Evolutionary conservation across 2,113 vertebrate genomes (phyloP).

Genomic region (Scortum barcoo): DNA sequence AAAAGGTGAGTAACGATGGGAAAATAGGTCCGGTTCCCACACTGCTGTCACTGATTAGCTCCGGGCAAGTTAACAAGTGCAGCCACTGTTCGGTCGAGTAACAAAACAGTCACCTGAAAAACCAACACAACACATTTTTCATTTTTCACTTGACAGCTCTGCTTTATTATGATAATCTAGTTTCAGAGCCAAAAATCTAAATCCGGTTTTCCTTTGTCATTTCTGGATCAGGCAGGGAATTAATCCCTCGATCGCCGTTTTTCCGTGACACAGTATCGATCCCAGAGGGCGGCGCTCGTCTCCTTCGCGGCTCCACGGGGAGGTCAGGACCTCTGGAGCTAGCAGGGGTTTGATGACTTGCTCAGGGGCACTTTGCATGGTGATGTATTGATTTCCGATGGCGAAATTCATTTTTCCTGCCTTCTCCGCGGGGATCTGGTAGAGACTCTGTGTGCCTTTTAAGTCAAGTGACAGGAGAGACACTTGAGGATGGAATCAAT

Average conservation of each 20-base stretch:
- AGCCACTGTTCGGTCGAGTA: constrained; percentile 1
- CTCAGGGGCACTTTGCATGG: constrained; percentile 16
- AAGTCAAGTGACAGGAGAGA: not conserved
- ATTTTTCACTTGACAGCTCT: not conserved
- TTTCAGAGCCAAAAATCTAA: not conserved
- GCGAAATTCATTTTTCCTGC: constrained; percentile 2
- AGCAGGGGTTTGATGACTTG: constrained; percentile 11
- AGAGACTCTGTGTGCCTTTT: not conserved
- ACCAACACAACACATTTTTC: not conserved
- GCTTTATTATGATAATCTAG: not conserved
- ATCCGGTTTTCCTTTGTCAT: not conserved
- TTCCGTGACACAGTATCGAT: not conserved
- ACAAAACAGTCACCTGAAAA: constrained; percentile 49
- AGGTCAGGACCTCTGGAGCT: constrained; percentile 1
- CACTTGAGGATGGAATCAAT: not conserved
- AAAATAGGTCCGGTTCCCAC: constrained; percentile 71
- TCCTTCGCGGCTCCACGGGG: not conserved
- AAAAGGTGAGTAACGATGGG: constrained; percentile 49
- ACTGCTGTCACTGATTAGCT: constrained; percentile 77
- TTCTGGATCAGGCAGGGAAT: not conserved
- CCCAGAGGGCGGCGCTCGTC: not conserved
- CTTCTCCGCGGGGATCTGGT: not conserved
- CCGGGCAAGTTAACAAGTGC: constrained; percentile 55
- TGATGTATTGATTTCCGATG: constrained; percentile 23
- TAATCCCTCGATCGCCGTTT: not conserved